These are phyloP conservation scores for Thalpophila matura DNA, from an alignment of 2,888 invertebrate genomes.

Conservation along the genomic window DNA sequence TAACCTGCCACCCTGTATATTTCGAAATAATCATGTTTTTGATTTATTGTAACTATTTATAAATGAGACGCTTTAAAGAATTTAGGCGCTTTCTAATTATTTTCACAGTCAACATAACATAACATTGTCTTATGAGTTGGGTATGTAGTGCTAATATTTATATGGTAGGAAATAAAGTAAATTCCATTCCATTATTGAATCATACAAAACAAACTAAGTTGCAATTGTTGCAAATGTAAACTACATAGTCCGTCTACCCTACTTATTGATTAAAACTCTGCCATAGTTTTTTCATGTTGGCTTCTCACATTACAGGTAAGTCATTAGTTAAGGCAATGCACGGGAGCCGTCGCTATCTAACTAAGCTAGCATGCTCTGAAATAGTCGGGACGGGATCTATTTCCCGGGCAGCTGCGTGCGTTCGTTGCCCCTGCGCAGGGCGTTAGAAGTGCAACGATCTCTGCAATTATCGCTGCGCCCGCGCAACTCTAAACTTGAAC, in stretches of 20 bases:
- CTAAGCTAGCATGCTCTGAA: conserved; percentile 86
- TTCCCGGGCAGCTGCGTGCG: conserved; percentile 90
- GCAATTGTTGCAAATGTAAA: not conserved
- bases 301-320: conserved; percentile 83
- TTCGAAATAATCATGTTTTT: not conserved
- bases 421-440: conserved; percentile 88
- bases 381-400: conserved; percentile 90
- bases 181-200: too few species aligned
- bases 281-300: conserved; percentile 62
- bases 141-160: too few species aligned
- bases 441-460: conserved; percentile 90
- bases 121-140: too few species aligned
- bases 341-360: conserved; percentile 76
- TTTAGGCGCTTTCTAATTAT: too few species aligned
- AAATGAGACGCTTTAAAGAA: too few species aligned
- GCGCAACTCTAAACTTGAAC: conserved; percentile 88
- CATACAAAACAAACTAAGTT: conserved; percentile 4
- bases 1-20: too few species aligned
- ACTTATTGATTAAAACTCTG: conserved; percentile 50
- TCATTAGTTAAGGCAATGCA: conserved; percentile 74
- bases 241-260: conserved; percentile 2
- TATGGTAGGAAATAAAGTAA: too few species aligned
- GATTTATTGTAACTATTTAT: too few species aligned
- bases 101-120: too few species aligned
- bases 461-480: conserved; percentile 82